Percentiles rank a stretch among this genome's conserved stretches.
These are phyloP conservation scores for Plodia interpunctella DNA, from an alignment of 1,140 invertebrate species.

Conservation along the genomic window DNA sequence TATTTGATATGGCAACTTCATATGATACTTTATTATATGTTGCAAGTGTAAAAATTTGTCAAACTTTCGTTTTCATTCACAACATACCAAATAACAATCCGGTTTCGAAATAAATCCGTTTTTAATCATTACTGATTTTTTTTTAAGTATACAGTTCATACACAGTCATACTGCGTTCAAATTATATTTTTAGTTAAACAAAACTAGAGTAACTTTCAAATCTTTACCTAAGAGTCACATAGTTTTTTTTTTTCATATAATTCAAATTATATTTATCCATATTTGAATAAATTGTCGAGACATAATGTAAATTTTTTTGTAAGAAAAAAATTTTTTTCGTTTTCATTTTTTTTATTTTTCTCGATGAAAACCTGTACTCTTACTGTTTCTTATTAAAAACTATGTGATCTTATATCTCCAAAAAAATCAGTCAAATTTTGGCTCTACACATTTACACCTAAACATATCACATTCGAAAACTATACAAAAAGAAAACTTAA, in stretches of 20 bases:
- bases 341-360: too few relatives aligned
- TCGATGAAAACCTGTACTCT: too few relatives aligned
- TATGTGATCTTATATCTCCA: not conserved
- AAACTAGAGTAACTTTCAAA: not conserved
- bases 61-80: too few relatives aligned
- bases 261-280: not conserved
- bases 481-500: not conserved
- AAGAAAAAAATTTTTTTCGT: too few relatives aligned
- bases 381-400: not conserved
- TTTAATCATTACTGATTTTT: too few relatives aligned
- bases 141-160: not conserved
- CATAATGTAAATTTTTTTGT: too few relatives aligned
- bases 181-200: not conserved
- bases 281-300: too few relatives aligned
- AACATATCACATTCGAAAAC: not conserved
- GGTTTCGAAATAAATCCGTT: too few relatives aligned
- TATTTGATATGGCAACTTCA: too few relatives aligned
- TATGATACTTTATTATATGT: too few relatives aligned
- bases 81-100: too few relatives aligned
- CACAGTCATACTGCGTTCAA: not conserved
- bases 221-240: not conserved
- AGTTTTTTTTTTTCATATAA: not conserved
- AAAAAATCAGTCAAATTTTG: not conserved
- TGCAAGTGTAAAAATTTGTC: too few relatives aligned
- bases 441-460: conserved; percentile 1